These are phyloP conservation scores for Heliconius ismenius DNA, from an alignment of 2,888 invertebrate genomes.

Conservation along the genomic window DNA sequence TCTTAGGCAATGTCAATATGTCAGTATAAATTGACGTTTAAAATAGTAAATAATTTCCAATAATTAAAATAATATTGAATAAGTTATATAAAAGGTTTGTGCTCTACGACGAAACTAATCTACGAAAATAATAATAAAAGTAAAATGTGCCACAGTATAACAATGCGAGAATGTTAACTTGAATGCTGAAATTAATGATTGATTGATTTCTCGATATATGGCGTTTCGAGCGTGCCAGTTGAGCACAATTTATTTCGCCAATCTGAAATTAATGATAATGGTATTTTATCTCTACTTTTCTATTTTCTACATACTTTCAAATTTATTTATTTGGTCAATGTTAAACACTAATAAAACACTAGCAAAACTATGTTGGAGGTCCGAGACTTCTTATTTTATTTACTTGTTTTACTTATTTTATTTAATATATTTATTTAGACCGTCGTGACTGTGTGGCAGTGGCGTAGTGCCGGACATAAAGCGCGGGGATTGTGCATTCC, in stretches of 20 bases:
- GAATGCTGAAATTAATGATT: background rate
- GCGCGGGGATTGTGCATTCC: no score
- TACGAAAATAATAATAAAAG: background rate
- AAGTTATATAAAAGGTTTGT: background rate
- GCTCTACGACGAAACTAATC: background rate
- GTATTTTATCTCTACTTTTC: background rate
- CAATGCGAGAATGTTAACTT: background rate
- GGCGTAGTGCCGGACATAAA: no score
- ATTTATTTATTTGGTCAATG: background rate
- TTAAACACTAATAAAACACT: no score
- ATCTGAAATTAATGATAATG: constrained; percentile 2
- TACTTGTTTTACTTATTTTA: no score
- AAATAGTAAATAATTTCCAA: background rate
- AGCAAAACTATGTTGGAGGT: no score
- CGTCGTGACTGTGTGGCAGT: no score
- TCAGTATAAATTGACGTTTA: background rate
- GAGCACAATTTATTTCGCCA: no score
- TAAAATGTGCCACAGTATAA: background rate
- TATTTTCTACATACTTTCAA: background rate
- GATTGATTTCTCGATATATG: no score
- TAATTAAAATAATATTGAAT: background rate
- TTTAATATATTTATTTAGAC: no score
- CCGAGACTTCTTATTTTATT: no score
- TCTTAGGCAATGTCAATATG: constrained; percentile 2
- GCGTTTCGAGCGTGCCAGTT: no score